Base-by-base conservation (phyloP, 2,888 invertebrate genomes). In the Lochmaea crataegi region DNA sequence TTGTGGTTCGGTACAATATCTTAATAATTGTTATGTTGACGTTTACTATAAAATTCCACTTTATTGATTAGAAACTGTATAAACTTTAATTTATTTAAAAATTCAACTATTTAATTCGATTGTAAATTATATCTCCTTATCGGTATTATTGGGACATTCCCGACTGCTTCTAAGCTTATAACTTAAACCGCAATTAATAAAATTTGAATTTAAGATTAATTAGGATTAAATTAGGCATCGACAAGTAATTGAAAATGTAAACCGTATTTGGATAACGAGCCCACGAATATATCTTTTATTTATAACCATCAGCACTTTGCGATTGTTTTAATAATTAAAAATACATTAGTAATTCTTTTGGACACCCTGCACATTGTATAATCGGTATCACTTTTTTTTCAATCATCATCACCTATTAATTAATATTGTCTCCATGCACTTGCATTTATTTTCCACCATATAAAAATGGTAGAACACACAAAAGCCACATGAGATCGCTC, bases 401-500 rank as follows among this genome's bases (percentile, higher is more conserved):
- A 26, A 26, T 3, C 26, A 1, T 26, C 3, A 26, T 26, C 5
- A 26, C n/a, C 5, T 45, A 11, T 45, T 48, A n/a, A 42, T 42
- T 42, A 42, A 48, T 48, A 14, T 48, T 6, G 12, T 14, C 4
- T n/a, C n/a, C n/a, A n/a, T n/a, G n/a, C n/a, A 4, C 45, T 14
- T 14, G 45, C 22, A 22, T 22, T 22, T 9, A 56, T 26, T 22
- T 60, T 41, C 41, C 41, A 41, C 41, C 2, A 16, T 16, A 16
- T 60, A 14, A n/a, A n/a, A 60, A 41, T 60, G 60, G 69, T 63
- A 63, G 64, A 60, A 69, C 69, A 57, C 69, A 26, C 75, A 72
- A 68, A 18, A 63, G 51, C 68, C 68, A 63, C 73, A 42, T 45
- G 56, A 66, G 69, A 70, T 66, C 66, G 45, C 73, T 70, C 70